phyloP scores from a whole-genome alignment of 2,113 vertebrate species.

The Drymodes brunneopygia region DNA sequence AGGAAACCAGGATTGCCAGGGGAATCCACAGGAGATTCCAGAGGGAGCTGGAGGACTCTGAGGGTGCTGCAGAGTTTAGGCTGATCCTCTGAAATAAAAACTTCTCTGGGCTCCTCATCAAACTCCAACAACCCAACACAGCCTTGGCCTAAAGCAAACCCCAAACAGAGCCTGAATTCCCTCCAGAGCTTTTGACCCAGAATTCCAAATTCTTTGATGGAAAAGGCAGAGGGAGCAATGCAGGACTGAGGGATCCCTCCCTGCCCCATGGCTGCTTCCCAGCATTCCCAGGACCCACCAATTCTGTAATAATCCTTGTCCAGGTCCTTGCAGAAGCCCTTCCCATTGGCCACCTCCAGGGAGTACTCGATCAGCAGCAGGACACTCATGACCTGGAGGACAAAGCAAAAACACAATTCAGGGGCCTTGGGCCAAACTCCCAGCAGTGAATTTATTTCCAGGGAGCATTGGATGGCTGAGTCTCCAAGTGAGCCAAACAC shows the following conservation, averaged over 20 bases:
- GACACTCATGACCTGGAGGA: background rate
- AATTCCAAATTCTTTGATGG: background rate
- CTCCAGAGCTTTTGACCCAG: background rate
- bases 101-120: background rate
- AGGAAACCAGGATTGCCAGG: background rate
- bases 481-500: background rate
- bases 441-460: background rate
- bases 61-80: background rate
- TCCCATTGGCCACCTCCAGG: slow-evolving; percentile 64
- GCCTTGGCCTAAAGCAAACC: background rate
- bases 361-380: slow-evolving; percentile 71
- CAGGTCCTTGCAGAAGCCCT: slow-evolving; percentile 55
- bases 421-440: background rate
- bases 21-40: background rate
- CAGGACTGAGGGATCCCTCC: background rate
- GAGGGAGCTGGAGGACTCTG: background rate
- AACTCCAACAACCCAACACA: background rate
- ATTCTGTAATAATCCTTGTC: slow-evolving; percentile 57
- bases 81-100: background rate
- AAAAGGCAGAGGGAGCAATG: background rate
- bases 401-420: background rate
- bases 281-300: slow-evolving; percentile 41
- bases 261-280: background rate
- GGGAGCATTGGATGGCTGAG: background rate
- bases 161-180: background rate